phyloP scores from a whole-genome alignment of 2,888 invertebrate genomes.

The Aspidiotus destructor region DNA sequence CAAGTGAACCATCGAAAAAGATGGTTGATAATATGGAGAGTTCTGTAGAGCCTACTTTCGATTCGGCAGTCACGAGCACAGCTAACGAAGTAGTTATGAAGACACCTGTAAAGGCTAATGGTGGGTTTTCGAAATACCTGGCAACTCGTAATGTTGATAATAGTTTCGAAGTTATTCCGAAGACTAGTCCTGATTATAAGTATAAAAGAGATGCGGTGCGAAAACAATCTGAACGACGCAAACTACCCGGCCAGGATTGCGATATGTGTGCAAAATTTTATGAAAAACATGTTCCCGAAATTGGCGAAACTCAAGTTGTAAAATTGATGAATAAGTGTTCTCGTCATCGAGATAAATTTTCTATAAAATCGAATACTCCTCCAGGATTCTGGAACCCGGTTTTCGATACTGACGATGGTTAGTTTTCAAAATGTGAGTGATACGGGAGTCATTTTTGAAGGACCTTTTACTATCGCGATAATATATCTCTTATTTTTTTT shows the following conservation, averaged over 20 bases:
- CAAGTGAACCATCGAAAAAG: background rate
- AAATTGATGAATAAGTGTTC: slow-evolving; percentile 45
- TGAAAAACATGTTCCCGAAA: slow-evolving; percentile 38
- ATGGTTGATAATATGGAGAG: background rate
- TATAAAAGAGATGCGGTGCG: slow-evolving; percentile 40
- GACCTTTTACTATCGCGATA: too few species aligned
- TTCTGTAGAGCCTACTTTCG: slow-evolving; percentile 18
- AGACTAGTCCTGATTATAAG: slow-evolving; percentile 39
- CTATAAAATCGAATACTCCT: slow-evolving; percentile 41
- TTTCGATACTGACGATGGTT: slow-evolving; percentile 40
- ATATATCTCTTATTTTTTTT: too few species aligned
- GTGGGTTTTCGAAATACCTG: background rate
- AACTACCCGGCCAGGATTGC: slow-evolving; percentile 43
- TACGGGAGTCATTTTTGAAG: background rate
- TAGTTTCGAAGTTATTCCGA: slow-evolving; percentile 21
- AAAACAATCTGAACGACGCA: slow-evolving; percentile 41
- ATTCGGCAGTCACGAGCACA: slow-evolving; percentile 10
- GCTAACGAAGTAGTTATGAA: background rate
- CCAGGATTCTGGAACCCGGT: slow-evolving; percentile 43
- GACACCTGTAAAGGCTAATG: background rate
- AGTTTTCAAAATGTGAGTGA: background rate
- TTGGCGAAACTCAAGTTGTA: slow-evolving; percentile 42
- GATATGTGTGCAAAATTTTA: slow-evolving; percentile 43
- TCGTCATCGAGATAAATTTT: slow-evolving; percentile 44
- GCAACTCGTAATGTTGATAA: background rate